A percentile compares a stretch with the other conserved stretches of the same genome.
phyloP scores from a whole-genome alignment of 1,140 invertebrate species.

The Rhagoletis pomonella region DNA sequence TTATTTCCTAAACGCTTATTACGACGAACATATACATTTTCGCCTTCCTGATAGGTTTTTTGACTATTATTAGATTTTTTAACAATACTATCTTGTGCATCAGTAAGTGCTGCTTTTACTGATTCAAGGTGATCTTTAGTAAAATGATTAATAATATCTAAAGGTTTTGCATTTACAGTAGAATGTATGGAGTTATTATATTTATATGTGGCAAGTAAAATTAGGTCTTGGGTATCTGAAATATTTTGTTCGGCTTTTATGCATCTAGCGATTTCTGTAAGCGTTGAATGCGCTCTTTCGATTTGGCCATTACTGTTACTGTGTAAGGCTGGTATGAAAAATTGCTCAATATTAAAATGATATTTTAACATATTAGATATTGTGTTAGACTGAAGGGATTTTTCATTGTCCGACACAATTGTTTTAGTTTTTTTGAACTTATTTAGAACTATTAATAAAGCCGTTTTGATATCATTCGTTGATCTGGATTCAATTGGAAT shows the following conservation, averaged over 20 bases:
- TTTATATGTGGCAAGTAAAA: slow-evolving; percentile 24
- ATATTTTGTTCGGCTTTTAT: slow-evolving; percentile 41
- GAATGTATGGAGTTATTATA: slow-evolving; percentile 55
- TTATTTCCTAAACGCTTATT: not conserved
- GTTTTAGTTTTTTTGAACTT: slow-evolving; percentile 33
- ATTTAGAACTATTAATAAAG: not conserved
- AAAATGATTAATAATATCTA: slow-evolving; percentile 4
- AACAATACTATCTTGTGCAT: not conserved
- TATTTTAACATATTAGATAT: not conserved
- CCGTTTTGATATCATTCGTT: slow-evolving; percentile 41
- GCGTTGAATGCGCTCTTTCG: slow-evolving; percentile 36
- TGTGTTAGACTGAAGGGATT: not conserved
- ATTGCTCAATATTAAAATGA: slow-evolving; percentile 31
- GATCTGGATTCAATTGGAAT: slow-evolving; percentile 44
- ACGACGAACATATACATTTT: not conserved
- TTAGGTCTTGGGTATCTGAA: not conserved
- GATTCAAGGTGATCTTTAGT: not conserved
- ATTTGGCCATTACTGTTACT: slow-evolving; percentile 49
- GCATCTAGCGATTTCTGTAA: slow-evolving; percentile 34
- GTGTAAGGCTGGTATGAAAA: slow-evolving; percentile 13
- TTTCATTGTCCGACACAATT: slow-evolving; percentile 36
- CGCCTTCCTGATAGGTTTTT: not conserved
- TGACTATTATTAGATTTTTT: not conserved
- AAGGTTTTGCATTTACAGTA: not conserved
- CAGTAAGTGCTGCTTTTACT: not conserved